These are phyloP conservation scores for Lacanobia oleracea DNA, from an alignment of 2,888 invertebrate genomes.

Conservation along the genomic window DNA sequence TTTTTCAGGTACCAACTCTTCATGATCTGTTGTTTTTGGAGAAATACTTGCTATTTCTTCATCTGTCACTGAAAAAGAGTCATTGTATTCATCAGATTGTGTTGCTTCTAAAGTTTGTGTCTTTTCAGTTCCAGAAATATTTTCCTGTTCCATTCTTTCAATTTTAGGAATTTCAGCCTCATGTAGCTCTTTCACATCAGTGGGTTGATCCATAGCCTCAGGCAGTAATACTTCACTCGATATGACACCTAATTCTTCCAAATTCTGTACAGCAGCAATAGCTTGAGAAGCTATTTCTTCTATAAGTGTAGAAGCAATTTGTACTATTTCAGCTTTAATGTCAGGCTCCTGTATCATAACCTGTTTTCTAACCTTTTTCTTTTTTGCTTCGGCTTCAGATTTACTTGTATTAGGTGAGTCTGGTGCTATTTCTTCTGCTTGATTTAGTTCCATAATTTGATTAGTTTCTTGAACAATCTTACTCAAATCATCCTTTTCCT, in stretches of 20 bases:
- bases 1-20: background rate
- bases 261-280: conserved; percentile 40
- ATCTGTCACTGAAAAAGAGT: background rate
- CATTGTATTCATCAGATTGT: background rate
- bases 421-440: background rate
- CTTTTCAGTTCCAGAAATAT: background rate
- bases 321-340: conserved; percentile 43
- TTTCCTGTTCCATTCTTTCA: background rate
- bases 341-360: conserved; percentile 44
- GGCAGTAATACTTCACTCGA: background rate
- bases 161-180: background rate
- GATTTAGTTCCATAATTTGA: background rate
- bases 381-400: conserved; percentile 1
- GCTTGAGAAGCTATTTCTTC: conserved; percentile 51
- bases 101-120: background rate
- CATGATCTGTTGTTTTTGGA: background rate
- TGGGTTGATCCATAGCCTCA: background rate
- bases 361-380: conserved; percentile 27
- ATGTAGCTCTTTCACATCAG: background rate
- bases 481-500: background rate
- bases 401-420: conserved; percentile 10
- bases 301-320: conserved; percentile 50
- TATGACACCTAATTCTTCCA: conserved; percentile 8
- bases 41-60: conserved; percentile 5
- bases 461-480: background rate